Evolutionary conservation across 2,888 invertebrate species (phyloP).

Genomic region (Caenorhabditis sp.): DNA sequence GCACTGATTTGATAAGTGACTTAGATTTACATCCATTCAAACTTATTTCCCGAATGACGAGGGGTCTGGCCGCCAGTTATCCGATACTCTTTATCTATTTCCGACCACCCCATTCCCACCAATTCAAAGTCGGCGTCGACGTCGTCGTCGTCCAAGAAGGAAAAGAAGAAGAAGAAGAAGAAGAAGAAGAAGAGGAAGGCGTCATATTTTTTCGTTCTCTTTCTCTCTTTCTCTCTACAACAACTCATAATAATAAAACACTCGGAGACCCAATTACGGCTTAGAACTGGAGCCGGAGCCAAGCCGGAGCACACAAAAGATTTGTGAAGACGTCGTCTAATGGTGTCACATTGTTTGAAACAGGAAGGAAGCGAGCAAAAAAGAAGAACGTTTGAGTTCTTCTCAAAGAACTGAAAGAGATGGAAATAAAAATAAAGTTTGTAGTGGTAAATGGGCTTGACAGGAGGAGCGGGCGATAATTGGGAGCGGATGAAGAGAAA

Average conservation of each 20-base stretch:
- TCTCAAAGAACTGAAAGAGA: background rate
- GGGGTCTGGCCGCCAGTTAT: constrained; percentile 18
- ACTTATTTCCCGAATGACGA: constrained; percentile 9
- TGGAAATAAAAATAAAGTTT: constrained; percentile 18
- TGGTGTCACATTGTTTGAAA: background rate
- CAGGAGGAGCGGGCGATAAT: constrained; percentile 36
- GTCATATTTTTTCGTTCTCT: constrained; percentile 14
- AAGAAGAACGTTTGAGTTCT: background rate
- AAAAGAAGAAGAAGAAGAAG: background rate
- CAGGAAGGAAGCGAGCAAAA: background rate
- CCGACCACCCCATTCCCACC: constrained; percentile 38
- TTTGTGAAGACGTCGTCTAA: too few relatives aligned
- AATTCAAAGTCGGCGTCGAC: constrained; percentile 24
- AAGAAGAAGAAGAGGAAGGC: constrained; percentile 8
- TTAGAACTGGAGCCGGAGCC: constrained; percentile 6
- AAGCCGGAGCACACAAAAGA: too few relatives aligned
- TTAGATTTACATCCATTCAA: constrained; percentile 19
- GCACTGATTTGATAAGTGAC: constrained; percentile 27
- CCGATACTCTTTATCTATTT: constrained; percentile 32
- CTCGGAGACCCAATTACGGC: constrained; percentile 42
- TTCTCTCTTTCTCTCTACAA: constrained; percentile 15
- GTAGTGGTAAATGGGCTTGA: constrained; percentile 41
- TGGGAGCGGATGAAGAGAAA: constrained; percentile 15
- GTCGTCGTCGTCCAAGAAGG: too few relatives aligned
- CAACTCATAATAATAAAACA: constrained; percentile 43